Evolutionary conservation across 2,797 vertebrate genomes (phyloP).

Genomic region (Macroramphosus scolopax): DNA sequence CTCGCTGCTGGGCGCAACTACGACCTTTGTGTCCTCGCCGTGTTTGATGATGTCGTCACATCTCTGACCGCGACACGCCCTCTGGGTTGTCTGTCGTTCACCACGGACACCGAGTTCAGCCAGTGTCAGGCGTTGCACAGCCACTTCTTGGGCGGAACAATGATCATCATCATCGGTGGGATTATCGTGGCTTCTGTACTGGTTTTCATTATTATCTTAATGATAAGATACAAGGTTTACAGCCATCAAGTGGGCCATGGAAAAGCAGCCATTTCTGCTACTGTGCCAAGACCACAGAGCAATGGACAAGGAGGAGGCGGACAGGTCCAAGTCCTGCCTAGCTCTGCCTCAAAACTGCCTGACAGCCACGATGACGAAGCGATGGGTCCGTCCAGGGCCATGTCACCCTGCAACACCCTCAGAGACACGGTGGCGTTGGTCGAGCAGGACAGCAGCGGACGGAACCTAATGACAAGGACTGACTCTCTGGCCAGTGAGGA

Average conservation of each 20-base stretch:
- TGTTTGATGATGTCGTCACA: conserved; percentile 86
- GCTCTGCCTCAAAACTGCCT: conserved; percentile 77
- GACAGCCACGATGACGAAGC: conserved; percentile 76
- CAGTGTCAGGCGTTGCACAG: conserved; percentile 86
- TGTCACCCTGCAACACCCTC: conserved; percentile 65
- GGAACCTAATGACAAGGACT: conserved; percentile 62
- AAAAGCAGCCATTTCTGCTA: conserved; percentile 65
- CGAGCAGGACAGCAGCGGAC: conserved; percentile 69
- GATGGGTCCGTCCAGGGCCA: conserved; percentile 48
- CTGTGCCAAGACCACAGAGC: conserved; percentile 65
- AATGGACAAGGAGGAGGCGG: conserved; percentile 67
- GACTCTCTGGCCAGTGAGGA: conserved; percentile 71
- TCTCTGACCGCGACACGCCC: conserved; percentile 84
- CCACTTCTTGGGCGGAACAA: conserved; percentile 91
- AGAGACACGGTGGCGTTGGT: conserved; percentile 79
- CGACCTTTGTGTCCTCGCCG: conserved; percentile 85
- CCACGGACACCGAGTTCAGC: conserved; percentile 82
- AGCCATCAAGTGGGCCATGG: conserved; percentile 79
- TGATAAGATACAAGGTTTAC: conserved; percentile 94
- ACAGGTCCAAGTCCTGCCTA: conserved; percentile 67
- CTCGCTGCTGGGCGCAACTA: conserved; percentile 85
- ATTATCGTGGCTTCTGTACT: conserved; percentile 93
- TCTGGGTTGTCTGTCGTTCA: conserved; percentile 88
- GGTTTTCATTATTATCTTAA: conserved; percentile 94
- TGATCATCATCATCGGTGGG: conserved; percentile 95